Evolutionary conservation across 1,140 invertebrate species (phyloP), one percentile per base, ranked within the genome.

Genomic region (Phocides pigmalion): DNA sequence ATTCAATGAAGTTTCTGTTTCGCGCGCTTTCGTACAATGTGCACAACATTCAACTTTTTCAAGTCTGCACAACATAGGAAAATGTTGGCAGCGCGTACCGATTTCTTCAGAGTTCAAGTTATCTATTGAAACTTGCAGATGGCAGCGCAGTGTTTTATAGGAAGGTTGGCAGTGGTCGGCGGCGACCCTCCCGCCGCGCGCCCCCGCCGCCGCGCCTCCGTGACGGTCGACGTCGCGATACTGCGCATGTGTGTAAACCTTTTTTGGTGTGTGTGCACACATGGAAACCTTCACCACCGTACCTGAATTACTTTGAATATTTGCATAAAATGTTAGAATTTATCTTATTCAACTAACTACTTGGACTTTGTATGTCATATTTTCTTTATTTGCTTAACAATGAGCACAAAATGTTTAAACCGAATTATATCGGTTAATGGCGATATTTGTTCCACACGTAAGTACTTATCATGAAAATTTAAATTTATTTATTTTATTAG

Each of bases 71-170:
- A 77, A 82, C 72, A 79, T 71, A 70, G 66, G 70, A 71, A 80
- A 79, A 82, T 87, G 85, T 87, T 88, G 81, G 84, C 76, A 87
- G 79, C 84, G 79, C 81, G 88, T 72, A 82, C 78, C 74, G 78
- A 79, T 71, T 84, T 82, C 74, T 82, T 80, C 79, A 83, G 81
- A 79, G 77, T 67, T 82, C 85, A 84, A 87, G 85, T 90, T 90
- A 86, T 83, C 80, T 84, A 89, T 90, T 88, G 84, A 88, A 90
- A 89, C 85, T 84, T 85, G 84, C 84, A 91, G 89, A 91, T 89
- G 89, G 87, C 88, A 84, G 84, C 78, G 82, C 79, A 81, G 78
- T 84, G 71, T 87, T 90, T 86, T 90, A 90, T 81, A 84, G 77
- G 72, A 87, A 77, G 71, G 82, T 82, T 80, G 76, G 79, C 63